Evolutionary conservation across 2,797 vertebrate species (phyloP), one percentile per base, ranked within the genome.

Genomic region (Urocyon cinereoargenteus): DNA sequence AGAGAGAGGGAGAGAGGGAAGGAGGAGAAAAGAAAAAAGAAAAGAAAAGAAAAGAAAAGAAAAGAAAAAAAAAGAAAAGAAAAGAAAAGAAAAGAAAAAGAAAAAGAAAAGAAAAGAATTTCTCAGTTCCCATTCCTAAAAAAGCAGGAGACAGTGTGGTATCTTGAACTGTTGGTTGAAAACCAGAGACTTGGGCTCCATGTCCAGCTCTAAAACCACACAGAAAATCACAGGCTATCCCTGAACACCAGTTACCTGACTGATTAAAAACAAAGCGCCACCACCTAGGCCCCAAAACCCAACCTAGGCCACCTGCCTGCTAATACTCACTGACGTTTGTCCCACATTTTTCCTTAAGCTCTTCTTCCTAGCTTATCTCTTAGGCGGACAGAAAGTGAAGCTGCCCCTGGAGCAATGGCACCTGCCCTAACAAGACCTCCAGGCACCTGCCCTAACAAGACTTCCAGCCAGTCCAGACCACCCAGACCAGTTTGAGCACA

Each of bases 11-110:
- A 1, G 10, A 6, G 21, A 18, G 9, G 3, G 12, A n/a, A 11
- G 10, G 5, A 7, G 62, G 36, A 12, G 1, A 36, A 11, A 2
- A 7, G 2, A 10, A 53, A 5, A 22, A 10, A 55, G 40, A 19
- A 59, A 57, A 6, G 55, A 19, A 19, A 3, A 21, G 55, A 19
- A 19, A 5, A 2, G 55, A 57, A 19, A 57, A 19, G 55, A 57
- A 40, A 45, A 45, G 40, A 45, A 45, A 40, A 45, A 7, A 45
- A 45, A 40, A 40, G 40, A 40, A 40, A 40, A 40, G 40, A 40
- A 45, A 45, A 61, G 57, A 10, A 11, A 59, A 10, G 59, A 9
- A 61, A 9, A 10, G 21, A 9, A 22, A 22, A 59, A 19, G 3
- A 3, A n/a, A 14, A 19, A 59, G 40, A 18, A n/a, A 66, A 72